Conservation (phyloP, 37 sponge, comb jelly and placozoan species). For the Beroe forskalii region DNA sequence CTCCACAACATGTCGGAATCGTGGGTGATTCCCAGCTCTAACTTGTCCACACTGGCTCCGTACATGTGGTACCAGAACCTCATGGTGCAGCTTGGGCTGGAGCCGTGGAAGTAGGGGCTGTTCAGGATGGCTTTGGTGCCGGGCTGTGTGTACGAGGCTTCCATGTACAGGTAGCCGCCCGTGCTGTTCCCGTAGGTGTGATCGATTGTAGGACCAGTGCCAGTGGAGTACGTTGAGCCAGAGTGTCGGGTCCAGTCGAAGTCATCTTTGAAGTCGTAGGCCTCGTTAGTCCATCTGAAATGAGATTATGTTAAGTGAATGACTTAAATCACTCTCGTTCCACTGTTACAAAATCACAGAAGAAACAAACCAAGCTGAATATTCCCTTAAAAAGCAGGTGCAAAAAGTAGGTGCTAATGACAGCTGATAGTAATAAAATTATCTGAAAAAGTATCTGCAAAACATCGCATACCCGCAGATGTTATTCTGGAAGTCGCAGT, state of each 20-base stretch:
- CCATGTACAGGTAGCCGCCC: constrained; percentile 66
- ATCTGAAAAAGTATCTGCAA: too few relatives aligned
- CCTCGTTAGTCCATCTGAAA: constrained; percentile 55
- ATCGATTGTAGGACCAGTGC: constrained; percentile 55
- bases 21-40: constrained; percentile 42
- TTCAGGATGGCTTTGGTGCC: constrained; percentile 51
- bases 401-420: too few relatives aligned
- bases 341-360: too few relatives aligned
- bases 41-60: constrained; percentile 66
- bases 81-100: constrained; percentile 24
- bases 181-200: constrained; percentile 66
- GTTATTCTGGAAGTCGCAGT: constrained; percentile 48
- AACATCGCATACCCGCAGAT: constrained; percentile 54
- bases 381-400: too few relatives aligned
- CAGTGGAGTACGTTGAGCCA: constrained; percentile 37
- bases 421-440: too few relatives aligned
- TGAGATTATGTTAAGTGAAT: too few relatives aligned
- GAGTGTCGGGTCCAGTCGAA: constrained; percentile 61
- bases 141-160: constrained; percentile 14
- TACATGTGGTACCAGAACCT: constrained; percentile 71
- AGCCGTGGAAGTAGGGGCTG: constrained; percentile 56
- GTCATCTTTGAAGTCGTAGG: background rate
- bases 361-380: too few relatives aligned
- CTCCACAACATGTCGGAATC: background rate
- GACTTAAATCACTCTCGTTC: too few relatives aligned